Evolutionary conservation across 2,888 invertebrate genomes (phyloP), one percentile per base, ranked within the genome.

Genomic region (Cantharis nigra): DNA sequence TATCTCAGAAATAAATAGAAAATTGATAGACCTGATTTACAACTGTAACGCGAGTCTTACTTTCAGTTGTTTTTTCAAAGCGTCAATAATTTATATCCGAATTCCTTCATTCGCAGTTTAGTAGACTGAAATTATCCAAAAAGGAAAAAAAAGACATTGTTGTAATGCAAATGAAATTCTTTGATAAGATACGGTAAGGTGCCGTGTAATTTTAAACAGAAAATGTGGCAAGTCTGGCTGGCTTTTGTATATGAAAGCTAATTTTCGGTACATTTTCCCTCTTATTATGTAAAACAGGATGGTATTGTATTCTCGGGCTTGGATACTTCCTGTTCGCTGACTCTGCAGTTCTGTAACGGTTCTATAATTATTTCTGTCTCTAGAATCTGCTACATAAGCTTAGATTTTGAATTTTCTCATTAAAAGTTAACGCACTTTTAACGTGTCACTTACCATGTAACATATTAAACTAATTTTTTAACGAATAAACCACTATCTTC

Each of bases 331-430:
- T 75, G 72, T 71, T 69, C 70, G 75, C 75, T 78, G 78, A 78
- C 75, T 74, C 70, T 72, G 75, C 78, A 78, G 67, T 78, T 75
- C 71, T 70, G 70, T 72, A 75, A 78, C 75, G 71, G 71, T 75
- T 78, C 72, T 69, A 67, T 78, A 78, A 78, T 78, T 78, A 78
- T 79, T 81, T 79, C 78, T 79, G 79, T 78, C 81, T 75, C 72
- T 74, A 70, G 71, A 80, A 79, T 80, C 79, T 80, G 81, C 81
- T 77, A 77, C 78, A 80, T 81, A 80, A 81, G 80, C 81, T 80
- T 72, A 69, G 78, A 81, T 80, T 80, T 80, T 80, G 79, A 81
- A 80, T 80, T 80, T 80, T 80, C 80, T 81, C 80, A 78, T 79
- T 79, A 79, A 79, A 79, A 79, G 75, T 79, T 77, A 72, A 63